These are phyloP conservation scores for Oceanites oceanicus DNA, from an alignment of 2,113 vertebrate species.

Conservation along the genomic window DNA sequence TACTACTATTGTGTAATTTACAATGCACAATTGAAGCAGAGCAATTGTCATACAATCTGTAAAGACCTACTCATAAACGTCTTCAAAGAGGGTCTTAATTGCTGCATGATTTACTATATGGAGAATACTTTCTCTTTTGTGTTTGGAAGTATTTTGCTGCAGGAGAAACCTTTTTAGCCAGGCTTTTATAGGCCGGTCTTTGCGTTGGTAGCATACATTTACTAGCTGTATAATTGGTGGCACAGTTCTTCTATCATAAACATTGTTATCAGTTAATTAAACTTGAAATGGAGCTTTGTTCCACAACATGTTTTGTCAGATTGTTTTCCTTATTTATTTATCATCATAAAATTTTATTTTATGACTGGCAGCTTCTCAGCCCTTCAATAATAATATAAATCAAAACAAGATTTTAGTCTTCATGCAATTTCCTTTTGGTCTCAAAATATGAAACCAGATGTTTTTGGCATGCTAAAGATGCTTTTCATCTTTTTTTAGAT, in stretches of 20 bases:
- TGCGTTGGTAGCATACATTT: conserved; percentile 69
- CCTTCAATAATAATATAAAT: conserved; percentile 94
- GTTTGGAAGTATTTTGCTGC: conserved; percentile 21
- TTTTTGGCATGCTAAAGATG: conserved; percentile 91
- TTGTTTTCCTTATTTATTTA: conserved; percentile 86
- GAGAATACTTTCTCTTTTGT: conserved; percentile 52
- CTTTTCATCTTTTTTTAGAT: conserved; percentile 90
- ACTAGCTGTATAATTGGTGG: conserved; percentile 85
- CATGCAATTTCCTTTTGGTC: conserved; percentile 93
- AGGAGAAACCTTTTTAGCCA: conserved; percentile 57
- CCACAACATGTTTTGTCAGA: conserved; percentile 82
- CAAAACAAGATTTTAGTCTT: conserved; percentile 96
- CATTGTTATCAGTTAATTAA: conserved; percentile 91
- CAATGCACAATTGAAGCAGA: conserved; percentile 20
- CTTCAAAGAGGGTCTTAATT: conserved; percentile 66
- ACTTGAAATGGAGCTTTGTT: conserved; percentile 82
- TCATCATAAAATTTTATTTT: conserved; percentile 84
- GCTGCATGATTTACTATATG: conserved; percentile 31
- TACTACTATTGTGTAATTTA: conserved; percentile 34
- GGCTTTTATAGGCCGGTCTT: conserved; percentile 67
- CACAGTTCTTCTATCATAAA: conserved; percentile 82
- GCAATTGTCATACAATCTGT: conserved; percentile 48
- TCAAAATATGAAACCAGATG: conserved; percentile 97
- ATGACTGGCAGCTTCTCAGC: conserved; percentile 83
- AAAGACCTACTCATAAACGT: conserved; percentile 9